A percentile compares a stretch with the other conserved stretches of the same genome.
Conservation (phyloP, 1,140 invertebrate genomes). For the Papilio aristodemus region DNA sequence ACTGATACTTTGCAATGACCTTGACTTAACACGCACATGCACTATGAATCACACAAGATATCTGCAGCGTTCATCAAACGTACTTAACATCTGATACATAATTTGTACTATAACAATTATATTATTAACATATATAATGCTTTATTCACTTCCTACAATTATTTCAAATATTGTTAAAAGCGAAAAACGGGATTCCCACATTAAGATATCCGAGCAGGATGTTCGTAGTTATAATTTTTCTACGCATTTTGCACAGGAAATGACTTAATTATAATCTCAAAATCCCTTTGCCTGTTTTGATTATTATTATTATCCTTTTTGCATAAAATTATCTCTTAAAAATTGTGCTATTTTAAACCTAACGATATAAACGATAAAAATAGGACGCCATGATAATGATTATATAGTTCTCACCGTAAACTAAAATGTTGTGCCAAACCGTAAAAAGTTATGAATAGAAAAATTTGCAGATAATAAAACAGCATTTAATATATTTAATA, state of each 20-base stretch:
- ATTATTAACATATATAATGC: too few relatives aligned
- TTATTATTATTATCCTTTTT: too few relatives aligned
- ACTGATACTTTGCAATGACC: constrained; percentile 1
- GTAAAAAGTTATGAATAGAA: neutral
- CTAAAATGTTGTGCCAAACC: neutral
- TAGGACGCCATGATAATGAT: neutral
- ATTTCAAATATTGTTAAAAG: neutral
- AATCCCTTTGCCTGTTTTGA: too few relatives aligned
- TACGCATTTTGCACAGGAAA: neutral
- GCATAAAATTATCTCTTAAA: too few relatives aligned
- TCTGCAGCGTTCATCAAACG: neutral
- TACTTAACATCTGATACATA: constrained; percentile 13
- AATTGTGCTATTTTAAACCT: too few relatives aligned
- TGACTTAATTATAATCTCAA: too few relatives aligned
- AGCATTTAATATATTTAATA: neutral
- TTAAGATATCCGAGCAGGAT: neutral
- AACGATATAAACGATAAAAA: too few relatives aligned
- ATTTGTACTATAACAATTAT: neutral
- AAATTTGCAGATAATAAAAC: constrained; percentile 9
- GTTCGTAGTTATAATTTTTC: neutral
- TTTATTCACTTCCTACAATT: too few relatives aligned
- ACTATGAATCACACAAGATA: constrained; percentile 5
- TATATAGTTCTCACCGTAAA: neutral
- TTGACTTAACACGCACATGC: constrained; percentile 5
- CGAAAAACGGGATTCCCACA: neutral